These are phyloP conservation scores for Ptychodera flava DNA, from an alignment of 35 echinoderm and acorn worm species.

Conservation along the genomic window DNA sequence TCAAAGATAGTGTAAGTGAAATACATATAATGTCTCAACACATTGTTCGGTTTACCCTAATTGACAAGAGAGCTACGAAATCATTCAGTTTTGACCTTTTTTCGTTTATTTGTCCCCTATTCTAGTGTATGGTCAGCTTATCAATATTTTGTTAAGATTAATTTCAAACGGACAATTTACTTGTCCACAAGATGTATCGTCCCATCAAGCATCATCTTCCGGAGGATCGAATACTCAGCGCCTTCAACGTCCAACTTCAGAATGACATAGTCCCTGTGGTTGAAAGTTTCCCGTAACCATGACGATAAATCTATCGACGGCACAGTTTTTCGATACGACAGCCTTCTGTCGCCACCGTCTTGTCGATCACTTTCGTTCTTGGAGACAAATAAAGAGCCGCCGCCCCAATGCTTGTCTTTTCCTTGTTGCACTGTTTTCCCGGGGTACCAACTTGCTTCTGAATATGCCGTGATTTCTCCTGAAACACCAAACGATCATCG, in stretches of 20 bases:
- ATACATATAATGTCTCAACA: too few species aligned
- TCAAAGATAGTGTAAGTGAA: too few species aligned
- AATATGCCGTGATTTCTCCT: slow-evolving; percentile 34
- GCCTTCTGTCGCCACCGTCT: not conserved
- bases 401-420: slow-evolving; percentile 48
- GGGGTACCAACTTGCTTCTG: slow-evolving; percentile 22
- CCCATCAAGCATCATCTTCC: not conserved
- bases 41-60: too few species aligned
- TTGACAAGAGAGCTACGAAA: too few species aligned
- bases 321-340: not conserved
- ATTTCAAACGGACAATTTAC: too few species aligned
- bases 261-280: not conserved
- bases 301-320: not conserved
- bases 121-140: too few species aligned
- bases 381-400: slow-evolving; percentile 25
- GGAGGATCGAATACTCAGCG: not conserved
- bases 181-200: not conserved
- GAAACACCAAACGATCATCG: slow-evolving; percentile 4
- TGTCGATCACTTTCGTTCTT: slow-evolving; percentile 21
- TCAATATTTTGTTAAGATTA: too few species aligned
- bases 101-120: too few species aligned
- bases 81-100: too few species aligned
- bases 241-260: not conserved
- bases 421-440: slow-evolving; percentile 25
- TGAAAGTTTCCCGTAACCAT: not conserved